Percentiles rank a stretch among this genome's conserved stretches.
phyloP scores from a whole-genome alignment of 2,113 vertebrate species.

The Lamprologus callipterus region DNA sequence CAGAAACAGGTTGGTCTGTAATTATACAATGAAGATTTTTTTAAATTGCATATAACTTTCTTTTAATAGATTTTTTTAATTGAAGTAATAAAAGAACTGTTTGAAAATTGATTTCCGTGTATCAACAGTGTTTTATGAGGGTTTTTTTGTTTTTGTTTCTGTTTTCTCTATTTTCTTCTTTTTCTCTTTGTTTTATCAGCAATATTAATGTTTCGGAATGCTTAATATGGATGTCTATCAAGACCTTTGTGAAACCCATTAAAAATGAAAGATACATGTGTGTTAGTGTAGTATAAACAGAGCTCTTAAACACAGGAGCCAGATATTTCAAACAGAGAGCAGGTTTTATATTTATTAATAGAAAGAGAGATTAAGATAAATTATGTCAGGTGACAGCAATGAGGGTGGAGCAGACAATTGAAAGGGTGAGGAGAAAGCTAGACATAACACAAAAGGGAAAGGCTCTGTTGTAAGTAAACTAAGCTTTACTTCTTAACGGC shows the following conservation, averaged over 20 bases:
- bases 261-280: neutral
- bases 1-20: conserved; percentile 60
- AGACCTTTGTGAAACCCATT: neutral
- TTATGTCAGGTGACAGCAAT: neutral
- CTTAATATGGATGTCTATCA: neutral
- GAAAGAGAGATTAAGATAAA: neutral
- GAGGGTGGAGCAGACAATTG: neutral
- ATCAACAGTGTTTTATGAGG: neutral
- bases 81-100: neutral
- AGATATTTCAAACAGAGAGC: neutral
- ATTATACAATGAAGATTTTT: neutral
- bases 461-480: neutral
- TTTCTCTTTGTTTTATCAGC: neutral
- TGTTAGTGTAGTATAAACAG: neutral
- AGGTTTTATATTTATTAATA: neutral
- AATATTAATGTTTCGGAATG: neutral
- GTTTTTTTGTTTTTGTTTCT: fast-evolving
- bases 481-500: neutral
- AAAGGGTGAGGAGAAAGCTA: neutral
- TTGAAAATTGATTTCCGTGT: neutral
- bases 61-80: neutral
- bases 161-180: neutral
- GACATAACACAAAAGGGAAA: neutral
- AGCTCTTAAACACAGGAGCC: neutral
- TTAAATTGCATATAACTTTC: neutral